Evolutionary conservation across 1,140 invertebrate species (phyloP).

Genomic region (Bathynomus jamesi): DNA sequence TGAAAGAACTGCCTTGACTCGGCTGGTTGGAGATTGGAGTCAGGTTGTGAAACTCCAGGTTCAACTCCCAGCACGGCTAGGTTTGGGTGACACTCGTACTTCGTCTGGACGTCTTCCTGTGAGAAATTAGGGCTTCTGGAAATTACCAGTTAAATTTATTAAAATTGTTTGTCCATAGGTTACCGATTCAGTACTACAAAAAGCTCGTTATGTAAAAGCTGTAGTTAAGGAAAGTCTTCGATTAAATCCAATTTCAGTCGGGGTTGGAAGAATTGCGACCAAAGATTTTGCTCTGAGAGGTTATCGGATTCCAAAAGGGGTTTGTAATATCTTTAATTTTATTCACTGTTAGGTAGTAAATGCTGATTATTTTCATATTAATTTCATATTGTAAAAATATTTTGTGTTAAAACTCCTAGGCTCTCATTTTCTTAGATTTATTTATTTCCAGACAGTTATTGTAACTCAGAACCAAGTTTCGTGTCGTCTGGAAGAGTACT

Average conservation of each 20-base stretch:
- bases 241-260: slow-evolving; percentile 72
- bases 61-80: no score
- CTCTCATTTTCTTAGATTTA: no score
- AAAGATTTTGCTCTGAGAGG: slow-evolving; percentile 67
- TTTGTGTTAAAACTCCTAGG: background rate
- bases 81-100: no score
- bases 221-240: slow-evolving; percentile 76
- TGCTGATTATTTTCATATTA: background rate
- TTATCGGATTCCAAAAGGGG: slow-evolving; percentile 73
- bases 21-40: no score
- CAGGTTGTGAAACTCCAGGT: no score
- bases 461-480: slow-evolving; percentile 80
- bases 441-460: slow-evolving; percentile 63
- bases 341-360: background rate
- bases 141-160: no score
- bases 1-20: no score
- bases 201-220: slow-evolving; percentile 63
- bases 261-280: slow-evolving; percentile 66
- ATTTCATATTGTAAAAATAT: background rate
- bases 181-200: slow-evolving; percentile 47
- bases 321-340: slow-evolving; percentile 6
- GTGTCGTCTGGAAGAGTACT: slow-evolving; percentile 61
- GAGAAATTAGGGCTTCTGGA: no score
- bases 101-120: no score
- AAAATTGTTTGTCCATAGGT: slow-evolving; percentile 44